Evolutionary conservation across 2,888 invertebrate genomes (phyloP).

Genomic region (Neoitamus cyanurus): DNA sequence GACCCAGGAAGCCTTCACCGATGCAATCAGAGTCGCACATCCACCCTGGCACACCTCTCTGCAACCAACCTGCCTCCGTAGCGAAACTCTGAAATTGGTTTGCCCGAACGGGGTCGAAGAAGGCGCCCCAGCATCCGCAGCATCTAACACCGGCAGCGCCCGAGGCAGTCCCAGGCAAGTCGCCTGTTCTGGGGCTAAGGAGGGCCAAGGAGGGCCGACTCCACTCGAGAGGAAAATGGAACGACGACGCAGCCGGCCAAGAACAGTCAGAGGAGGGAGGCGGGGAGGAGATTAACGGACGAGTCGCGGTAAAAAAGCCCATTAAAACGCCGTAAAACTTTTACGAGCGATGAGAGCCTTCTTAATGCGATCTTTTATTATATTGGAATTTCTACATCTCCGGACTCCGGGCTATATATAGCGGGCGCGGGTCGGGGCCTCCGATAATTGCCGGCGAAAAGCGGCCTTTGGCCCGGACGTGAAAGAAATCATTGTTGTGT

Average conservation of each 20-base stretch:
- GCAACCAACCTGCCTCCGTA: neutral
- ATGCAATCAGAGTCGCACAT: neutral
- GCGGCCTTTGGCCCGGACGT: constrained; percentile 17
- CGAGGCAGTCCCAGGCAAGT: neutral
- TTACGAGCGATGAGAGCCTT: constrained; percentile 65
- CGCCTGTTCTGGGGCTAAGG: neutral
- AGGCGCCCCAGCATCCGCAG: neutral
- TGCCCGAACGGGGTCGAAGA: neutral
- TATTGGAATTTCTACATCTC: constrained; percentile 61
- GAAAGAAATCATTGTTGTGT: constrained; percentile 39
- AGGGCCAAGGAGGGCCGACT: constrained; percentile 16
- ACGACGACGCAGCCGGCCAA: neutral
- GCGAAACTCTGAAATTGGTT: neutral
- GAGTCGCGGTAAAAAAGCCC: constrained; percentile 60
- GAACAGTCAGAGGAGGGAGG: no score
- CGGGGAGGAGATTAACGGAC: constrained; percentile 2
- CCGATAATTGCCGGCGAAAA: constrained; percentile 35
- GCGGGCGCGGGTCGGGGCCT: neutral
- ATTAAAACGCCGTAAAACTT: constrained; percentile 66
- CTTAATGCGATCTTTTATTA: constrained; percentile 65
- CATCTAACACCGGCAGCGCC: neutral
- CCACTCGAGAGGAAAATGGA: constrained; percentile 16
- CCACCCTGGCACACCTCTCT: neutral
- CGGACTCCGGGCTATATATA: constrained; percentile 5
- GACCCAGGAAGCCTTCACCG: neutral